These are phyloP conservation scores for Lacerta agilis DNA, from an alignment of 2,797 vertebrate species.

Conservation along the genomic window DNA sequence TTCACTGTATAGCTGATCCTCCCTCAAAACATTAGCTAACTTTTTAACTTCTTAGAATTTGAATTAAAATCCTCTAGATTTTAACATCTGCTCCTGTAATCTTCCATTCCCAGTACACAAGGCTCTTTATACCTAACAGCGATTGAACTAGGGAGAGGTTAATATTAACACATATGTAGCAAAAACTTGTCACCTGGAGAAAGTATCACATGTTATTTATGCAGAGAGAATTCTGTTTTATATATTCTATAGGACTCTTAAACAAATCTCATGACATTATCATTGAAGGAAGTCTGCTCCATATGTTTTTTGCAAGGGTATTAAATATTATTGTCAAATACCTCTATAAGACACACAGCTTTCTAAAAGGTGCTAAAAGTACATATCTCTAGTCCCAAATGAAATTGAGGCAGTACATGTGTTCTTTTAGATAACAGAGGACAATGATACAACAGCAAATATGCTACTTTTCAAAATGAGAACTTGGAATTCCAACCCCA, in stretches of 20 bases:
- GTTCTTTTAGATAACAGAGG: not conserved
- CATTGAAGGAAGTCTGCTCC: not conserved
- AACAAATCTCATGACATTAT: constrained; percentile 6
- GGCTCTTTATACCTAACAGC: no score
- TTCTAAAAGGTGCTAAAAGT: not conserved
- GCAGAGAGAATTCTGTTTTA: constrained; percentile 5
- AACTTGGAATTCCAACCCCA: not conserved
- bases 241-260: not conserved
- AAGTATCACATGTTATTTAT: constrained; percentile 14
- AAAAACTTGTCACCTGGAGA: not conserved
- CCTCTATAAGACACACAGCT: not conserved
- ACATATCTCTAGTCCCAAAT: not conserved
- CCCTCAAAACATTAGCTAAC: not conserved
- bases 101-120: not conserved
- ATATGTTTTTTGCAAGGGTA: not conserved
- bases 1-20: not conserved
- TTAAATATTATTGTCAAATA: not conserved
- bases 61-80: not conserved
- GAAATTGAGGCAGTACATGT: not conserved
- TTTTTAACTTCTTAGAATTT: not conserved
- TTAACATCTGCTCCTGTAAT: not conserved
- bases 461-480: not conserved
- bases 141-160: not conserved
- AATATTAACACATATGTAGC: not conserved
- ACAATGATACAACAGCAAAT: not conserved